Evolutionary conservation across 2,113 vertebrate species (phyloP).

Genomic region (Calypte anna): DNA sequence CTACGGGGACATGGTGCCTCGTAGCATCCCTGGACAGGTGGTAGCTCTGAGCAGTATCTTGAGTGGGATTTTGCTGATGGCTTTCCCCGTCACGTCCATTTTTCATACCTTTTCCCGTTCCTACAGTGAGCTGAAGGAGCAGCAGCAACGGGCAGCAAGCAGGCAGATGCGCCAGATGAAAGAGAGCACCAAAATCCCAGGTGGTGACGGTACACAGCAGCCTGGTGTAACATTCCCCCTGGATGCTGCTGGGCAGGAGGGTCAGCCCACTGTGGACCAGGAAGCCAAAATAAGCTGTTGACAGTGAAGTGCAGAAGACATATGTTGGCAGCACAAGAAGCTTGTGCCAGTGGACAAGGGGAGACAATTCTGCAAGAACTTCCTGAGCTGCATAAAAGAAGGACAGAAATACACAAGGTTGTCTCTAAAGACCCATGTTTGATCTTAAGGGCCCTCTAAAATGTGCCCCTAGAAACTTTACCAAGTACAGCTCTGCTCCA

Average conservation of each 20-base stretch:
- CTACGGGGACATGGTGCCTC: conserved; percentile 97
- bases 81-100: conserved; percentile 95
- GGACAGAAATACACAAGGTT: neutral
- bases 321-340: conserved; percentile 15
- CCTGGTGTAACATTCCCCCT: conserved; percentile 42
- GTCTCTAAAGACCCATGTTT: neutral
- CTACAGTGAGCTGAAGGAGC: conserved; percentile 92
- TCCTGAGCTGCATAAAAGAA: neutral
- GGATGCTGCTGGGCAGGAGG: neutral
- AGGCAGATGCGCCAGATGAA: conserved; percentile 78
- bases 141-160: conserved; percentile 81
- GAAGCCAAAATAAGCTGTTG: conserved; percentile 5
- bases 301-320: neutral
- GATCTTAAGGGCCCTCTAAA: neutral
- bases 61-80: conserved; percentile 96
- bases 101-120: conserved; percentile 97
- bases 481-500: neutral
- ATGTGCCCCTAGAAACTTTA: neutral
- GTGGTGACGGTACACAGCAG: conserved; percentile 72
- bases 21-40: conserved; percentile 94
- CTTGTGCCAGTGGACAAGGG: neutral
- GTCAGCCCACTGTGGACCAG: neutral
- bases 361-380: neutral
- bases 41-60: conserved; percentile 96
- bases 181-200: conserved; percentile 77